Conservation (phyloP, 2,888 invertebrate species). For the Cantharis flavilabris region DNA sequence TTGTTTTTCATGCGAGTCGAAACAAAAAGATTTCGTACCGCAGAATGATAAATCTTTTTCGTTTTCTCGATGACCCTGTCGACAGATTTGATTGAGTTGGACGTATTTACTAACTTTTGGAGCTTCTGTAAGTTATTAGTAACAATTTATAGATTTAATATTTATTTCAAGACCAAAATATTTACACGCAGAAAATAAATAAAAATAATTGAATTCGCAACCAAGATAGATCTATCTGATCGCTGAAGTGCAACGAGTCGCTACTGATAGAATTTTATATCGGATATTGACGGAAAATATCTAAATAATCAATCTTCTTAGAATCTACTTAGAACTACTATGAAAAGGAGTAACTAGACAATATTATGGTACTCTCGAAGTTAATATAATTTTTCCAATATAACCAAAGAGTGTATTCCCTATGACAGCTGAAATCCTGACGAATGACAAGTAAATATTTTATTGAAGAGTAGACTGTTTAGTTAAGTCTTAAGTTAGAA, state of each 20-base stretch:
- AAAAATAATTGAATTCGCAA: not conserved
- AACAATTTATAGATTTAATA: not conserved
- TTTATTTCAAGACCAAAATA: not conserved
- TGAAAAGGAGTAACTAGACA: not conserved
- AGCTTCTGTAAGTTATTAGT: not conserved
- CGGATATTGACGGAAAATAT: not conserved
- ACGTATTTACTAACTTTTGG: not conserved
- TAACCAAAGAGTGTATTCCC: not conserved
- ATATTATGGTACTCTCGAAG: not conserved
- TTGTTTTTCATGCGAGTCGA: not conserved
- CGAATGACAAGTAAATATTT: too few species aligned
- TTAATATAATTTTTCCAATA: not conserved
- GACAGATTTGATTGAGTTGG: not conserved
- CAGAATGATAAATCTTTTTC: not conserved
- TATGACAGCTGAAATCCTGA: not conserved
- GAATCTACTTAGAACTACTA: not conserved
- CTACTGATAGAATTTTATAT: not conserved
- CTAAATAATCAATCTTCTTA: not conserved
- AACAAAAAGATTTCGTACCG: not conserved
- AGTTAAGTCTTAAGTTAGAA: too few species aligned
- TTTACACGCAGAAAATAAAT: not conserved
- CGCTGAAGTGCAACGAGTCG: not conserved
- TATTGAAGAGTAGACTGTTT: too few species aligned
- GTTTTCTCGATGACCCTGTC: not conserved
- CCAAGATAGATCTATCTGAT: not conserved